A percentile compares a stretch with the other conserved stretches of the same genome.
phyloP scores from a whole-genome alignment of 2,113 vertebrate species.

The Bostrychus sinensis region DNA sequence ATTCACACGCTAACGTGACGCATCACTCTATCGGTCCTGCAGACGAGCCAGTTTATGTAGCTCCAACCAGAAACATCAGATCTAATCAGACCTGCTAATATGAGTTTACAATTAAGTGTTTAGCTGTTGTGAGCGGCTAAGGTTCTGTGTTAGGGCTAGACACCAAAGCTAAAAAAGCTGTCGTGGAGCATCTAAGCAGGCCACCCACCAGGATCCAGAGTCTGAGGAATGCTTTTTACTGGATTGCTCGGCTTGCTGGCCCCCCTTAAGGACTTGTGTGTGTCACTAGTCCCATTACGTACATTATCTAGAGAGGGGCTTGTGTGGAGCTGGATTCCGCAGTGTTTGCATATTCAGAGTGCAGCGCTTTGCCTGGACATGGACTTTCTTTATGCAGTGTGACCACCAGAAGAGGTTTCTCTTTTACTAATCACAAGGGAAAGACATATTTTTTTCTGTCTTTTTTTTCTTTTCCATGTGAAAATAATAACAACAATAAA shows the following conservation, averaged over 20 bases:
- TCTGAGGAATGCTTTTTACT: constrained; percentile 74
- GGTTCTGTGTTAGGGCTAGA: constrained; percentile 8
- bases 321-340: constrained; percentile 1
- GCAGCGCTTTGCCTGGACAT: constrained; percentile 19
- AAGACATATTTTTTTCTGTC: too few species aligned
- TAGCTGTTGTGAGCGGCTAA: neutral
- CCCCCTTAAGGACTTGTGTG: neutral
- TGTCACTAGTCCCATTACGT: constrained; percentile 26
- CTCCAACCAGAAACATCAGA: neutral
- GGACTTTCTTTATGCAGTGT: constrained; percentile 2
- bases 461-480: too few species aligned
- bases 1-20: constrained; percentile 53
- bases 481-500: too few species aligned
- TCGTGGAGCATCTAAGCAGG: constrained; percentile 37
- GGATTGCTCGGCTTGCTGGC: constrained; percentile 52
- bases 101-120: neutral
- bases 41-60: constrained; percentile 16
- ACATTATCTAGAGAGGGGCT: constrained; percentile 23
- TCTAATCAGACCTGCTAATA: neutral
- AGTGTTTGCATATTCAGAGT: neutral
- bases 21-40: constrained; percentile 10
- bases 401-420: constrained; percentile 26
- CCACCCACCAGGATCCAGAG: constrained; percentile 70
- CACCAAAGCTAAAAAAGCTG: constrained; percentile 2
- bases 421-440: too few species aligned